Evolutionary conservation across 2,888 invertebrate genomes (phyloP), one percentile per base, ranked within the genome.

Genomic region (Margaritifera margaritifera): DNA sequence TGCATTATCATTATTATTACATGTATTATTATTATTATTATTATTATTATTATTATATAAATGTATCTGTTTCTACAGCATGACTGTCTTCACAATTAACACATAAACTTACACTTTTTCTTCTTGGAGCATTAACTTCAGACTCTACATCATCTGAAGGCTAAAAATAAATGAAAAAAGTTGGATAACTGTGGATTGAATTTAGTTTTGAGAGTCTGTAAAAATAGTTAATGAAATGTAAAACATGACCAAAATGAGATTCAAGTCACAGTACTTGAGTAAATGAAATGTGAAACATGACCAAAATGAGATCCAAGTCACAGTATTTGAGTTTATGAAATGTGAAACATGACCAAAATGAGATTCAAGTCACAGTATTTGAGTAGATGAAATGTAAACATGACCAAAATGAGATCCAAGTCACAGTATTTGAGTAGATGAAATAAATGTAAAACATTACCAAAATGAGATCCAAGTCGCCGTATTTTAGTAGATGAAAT

Each of bases 31-130:
- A 42, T 11, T 11, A 11, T 42, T 42, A 11, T 42, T 42, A 42
- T 42, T 8, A 42, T 42, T 42, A 42, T 11, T 42, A 11, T 42
- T 42, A 11, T 42, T 11, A 42, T 11, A 6, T 8, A 31, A 31
- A 31, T 6, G 8, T 8, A 31, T 31, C 6, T 31, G 6, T 31
- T 8, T 31, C 31, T 42, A 42, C 42, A 42, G 11, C 42, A 42
- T 11, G 8, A 31, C 6, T 31, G 31, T 42, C 2, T 42, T 42
- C 42, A 42, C 42, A 42, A 42, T 11, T 42, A 42, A 42, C 31
- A 42, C 42, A 42, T 42, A 42, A 42, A 75, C 75, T 74, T 71
- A 79, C 79, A 75, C 73, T 72, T 68, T 62, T 74, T 55, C 75
- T 61, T 59, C 74, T 66, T 25, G 74, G 75, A 6, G 58, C 55